A percentile compares a stretch with the other conserved stretches of the same genome.
Evolutionary conservation across 2,113 vertebrate species (phyloP).

Genomic region (Nematolebias whitei): DNA sequence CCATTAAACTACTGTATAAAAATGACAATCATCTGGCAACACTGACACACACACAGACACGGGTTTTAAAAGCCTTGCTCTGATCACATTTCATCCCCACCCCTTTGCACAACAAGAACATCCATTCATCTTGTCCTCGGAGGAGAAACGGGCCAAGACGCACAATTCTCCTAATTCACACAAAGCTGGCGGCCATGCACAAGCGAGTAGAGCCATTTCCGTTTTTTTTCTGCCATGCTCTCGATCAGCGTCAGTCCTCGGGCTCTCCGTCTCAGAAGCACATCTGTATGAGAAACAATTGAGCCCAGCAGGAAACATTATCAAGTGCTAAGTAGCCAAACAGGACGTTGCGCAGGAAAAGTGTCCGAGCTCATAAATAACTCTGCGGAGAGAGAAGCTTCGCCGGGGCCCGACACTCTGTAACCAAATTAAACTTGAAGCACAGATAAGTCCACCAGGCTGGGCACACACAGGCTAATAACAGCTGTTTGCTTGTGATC

Average conservation of each 20-base stretch:
- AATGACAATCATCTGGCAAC: no score
- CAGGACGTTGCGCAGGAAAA: constrained; percentile 57
- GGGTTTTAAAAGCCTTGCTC: no score
- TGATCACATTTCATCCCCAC: constrained; percentile 25
- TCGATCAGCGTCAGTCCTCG: constrained; percentile 35
- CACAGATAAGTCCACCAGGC: constrained; percentile 43
- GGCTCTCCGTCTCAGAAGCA: constrained; percentile 21
- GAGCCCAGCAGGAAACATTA: constrained; percentile 49
- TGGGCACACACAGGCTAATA: constrained; percentile 55
- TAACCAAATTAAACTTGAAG: constrained; percentile 80
- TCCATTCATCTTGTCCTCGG: constrained; percentile 57
- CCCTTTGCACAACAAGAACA: constrained; percentile 44
- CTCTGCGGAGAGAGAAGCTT: constrained; percentile 12
- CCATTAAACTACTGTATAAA: no score
- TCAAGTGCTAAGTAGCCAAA: constrained; percentile 51
- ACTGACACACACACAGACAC: not conserved
- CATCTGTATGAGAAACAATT: constrained; percentile 60
- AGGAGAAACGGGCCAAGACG: constrained; percentile 45
- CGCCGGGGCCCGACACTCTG: constrained; percentile 23
- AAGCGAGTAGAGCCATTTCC: constrained; percentile 48
- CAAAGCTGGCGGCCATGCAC: constrained; percentile 33
- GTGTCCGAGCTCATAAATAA: constrained; percentile 50
- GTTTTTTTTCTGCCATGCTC: constrained; percentile 29
- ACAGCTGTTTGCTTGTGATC: constrained; percentile 48
- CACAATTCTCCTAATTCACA: constrained; percentile 67